Percentiles rank a stretch among this genome's conserved stretches.
Evolutionary conservation across 1,140 invertebrate species (phyloP).

Genomic region (Macrostomum lignano): DNA sequence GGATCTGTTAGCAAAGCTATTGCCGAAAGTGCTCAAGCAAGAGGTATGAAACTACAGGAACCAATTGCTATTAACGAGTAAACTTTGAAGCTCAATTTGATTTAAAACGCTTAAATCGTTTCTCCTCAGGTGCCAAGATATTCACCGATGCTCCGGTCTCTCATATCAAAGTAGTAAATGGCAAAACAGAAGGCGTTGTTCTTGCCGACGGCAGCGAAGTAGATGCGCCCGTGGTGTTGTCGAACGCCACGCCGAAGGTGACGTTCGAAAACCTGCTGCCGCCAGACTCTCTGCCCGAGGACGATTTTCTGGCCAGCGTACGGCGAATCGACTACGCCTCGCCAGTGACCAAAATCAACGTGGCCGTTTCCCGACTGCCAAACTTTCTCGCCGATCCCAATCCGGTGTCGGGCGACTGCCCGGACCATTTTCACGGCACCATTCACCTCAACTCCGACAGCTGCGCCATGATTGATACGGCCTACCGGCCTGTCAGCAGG

Average conservation of each 20-base stretch:
- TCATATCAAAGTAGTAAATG: too few relatives aligned
- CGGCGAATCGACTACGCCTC: conserved; percentile 32
- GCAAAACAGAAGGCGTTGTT: conserved; percentile 26
- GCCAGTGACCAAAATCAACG: conserved; percentile 36
- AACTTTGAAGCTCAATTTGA: too few relatives aligned
- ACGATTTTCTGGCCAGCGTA: conserved; percentile 16
- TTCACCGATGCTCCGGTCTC: conserved; percentile 7
- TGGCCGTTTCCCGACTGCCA: conserved; percentile 32
- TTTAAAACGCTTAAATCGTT: too few relatives aligned
- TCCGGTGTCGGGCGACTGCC: conserved; percentile 11
- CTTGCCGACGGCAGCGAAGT: conserved; percentile 28
- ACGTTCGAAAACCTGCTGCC: conserved; percentile 29
- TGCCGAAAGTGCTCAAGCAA: too few relatives aligned
- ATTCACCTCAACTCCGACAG: conserved; percentile 35
- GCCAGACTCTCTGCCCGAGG: conserved; percentile 17
- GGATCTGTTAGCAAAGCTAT: too few relatives aligned
- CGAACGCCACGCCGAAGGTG: conserved; percentile 33
- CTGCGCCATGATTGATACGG: conserved; percentile 26
- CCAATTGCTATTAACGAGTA: too few relatives aligned
- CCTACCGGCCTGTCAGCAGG: conserved; percentile 26
- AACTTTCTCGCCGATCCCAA: conserved; percentile 32
- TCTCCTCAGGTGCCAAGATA: conserved; percentile 7
- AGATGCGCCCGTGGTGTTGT: conserved; percentile 29
- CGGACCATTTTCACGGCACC: conserved; percentile 32
- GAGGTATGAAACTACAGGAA: too few relatives aligned